Evolutionary conservation across 2,888 invertebrate genomes (phyloP).

Genomic region (Drosophila phalerata): DNA sequence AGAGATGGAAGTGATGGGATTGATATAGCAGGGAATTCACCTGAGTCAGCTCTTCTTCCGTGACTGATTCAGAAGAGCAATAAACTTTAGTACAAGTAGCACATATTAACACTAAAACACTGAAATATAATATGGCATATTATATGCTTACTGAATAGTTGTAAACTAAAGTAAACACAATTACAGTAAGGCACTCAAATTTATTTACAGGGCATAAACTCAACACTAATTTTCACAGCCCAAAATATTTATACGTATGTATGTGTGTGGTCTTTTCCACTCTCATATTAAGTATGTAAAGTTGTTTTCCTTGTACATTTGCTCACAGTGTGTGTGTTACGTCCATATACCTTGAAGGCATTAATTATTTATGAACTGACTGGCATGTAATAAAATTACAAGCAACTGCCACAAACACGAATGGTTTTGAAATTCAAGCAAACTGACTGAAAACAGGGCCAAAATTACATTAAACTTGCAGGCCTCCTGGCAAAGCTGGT

Average conservation of each 20-base stretch:
- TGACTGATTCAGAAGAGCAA: neutral
- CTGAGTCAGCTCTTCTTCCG: neutral
- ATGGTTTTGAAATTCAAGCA: slow-evolving; percentile 69
- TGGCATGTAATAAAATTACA: slow-evolving; percentile 71
- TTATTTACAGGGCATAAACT: slow-evolving; percentile 63
- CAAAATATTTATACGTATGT: neutral
- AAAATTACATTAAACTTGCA: slow-evolving; percentile 65
- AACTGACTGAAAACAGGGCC: slow-evolving; percentile 26
- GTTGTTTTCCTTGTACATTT: slow-evolving; percentile 23
- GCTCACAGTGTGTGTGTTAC: slow-evolving; percentile 25
- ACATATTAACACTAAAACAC: slow-evolving; percentile 24
- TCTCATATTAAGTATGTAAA: slow-evolving; percentile 4
- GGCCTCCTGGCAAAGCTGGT: slow-evolving; percentile 48
- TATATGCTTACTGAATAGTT: slow-evolving; percentile 31
- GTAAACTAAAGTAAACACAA: slow-evolving; percentile 56
- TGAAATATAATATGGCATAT: slow-evolving; percentile 26
- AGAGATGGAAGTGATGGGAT: neutral
- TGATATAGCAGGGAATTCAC: too few relatives aligned
- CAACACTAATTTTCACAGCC: slow-evolving; percentile 42
- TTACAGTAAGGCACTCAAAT: slow-evolving; percentile 53
- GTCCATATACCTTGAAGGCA: slow-evolving; percentile 58
- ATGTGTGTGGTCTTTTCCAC: slow-evolving; percentile 1
- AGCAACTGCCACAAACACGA: slow-evolving; percentile 55
- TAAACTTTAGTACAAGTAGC: slow-evolving; percentile 11
- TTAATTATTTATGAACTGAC: slow-evolving; percentile 76